Percentiles rank a stretch among this genome's conserved stretches.
These are phyloP conservation scores for Eretmocerus hayati DNA, from an alignment of 2,888 invertebrate species.

Conservation along the genomic window DNA sequence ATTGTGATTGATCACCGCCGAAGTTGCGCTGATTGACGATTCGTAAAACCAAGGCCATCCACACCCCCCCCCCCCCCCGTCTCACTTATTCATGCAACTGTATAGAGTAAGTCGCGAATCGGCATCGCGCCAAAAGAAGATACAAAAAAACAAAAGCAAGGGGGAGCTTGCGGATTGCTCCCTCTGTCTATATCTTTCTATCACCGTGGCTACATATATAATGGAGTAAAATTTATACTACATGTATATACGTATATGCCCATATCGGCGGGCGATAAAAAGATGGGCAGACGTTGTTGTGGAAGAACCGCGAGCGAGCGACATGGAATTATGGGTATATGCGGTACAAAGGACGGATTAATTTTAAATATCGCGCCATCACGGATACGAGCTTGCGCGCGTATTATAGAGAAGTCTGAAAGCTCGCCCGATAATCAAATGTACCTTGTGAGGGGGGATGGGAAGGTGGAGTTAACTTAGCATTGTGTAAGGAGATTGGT, in stretches of 20 bases:
- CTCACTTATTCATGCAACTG: no score
- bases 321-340: constrained; percentile 19
- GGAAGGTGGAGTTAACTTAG: background rate
- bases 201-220: constrained; percentile 29
- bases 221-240: constrained; percentile 45
- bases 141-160: constrained; percentile 35
- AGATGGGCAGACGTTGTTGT: constrained; percentile 40
- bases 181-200: constrained; percentile 13
- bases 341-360: constrained; percentile 44
- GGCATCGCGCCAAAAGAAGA: constrained; percentile 31
- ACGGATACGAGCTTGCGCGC: background rate
- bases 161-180: constrained; percentile 23
- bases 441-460: constrained; percentile 15
- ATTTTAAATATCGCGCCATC: constrained; percentile 43
- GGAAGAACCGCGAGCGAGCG: constrained; percentile 25
- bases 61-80: background rate
- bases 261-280: constrained; percentile 43
- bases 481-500: constrained; percentile 19
- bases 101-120: no score
- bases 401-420: constrained; percentile 1
- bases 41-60: constrained; percentile 29
- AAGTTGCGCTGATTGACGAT: constrained; percentile 40
- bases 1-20: constrained; percentile 43
- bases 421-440: constrained; percentile 18
- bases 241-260: no score